Evolutionary conservation across 2,113 vertebrate genomes (phyloP), one percentile per base, ranked within the genome.

Genomic region (Sinosuthora webbiana): DNA sequence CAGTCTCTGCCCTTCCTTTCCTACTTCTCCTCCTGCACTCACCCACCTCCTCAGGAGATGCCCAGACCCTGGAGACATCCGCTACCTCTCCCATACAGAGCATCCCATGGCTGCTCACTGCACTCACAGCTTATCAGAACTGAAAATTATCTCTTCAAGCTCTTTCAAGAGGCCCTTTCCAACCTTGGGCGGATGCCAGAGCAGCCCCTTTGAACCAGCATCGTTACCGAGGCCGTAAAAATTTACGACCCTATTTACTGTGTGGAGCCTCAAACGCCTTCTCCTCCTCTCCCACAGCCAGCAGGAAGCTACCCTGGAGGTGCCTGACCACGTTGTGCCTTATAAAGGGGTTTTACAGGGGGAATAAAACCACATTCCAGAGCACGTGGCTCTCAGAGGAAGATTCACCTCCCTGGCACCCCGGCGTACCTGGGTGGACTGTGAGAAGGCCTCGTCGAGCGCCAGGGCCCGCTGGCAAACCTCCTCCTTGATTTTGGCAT

Each of bases 381-480:
- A 59, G 64, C 79, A 5, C 0, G 5, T 30, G 69, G 82, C 78
- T 70, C 15, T 76, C 80, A 27, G 10, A 22, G 69, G 52, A 10
- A 18, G 21, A 3, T 33, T 24, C 15, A 5, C 47, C n/a, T 45
- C 56, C 39, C 28, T 15, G 8, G 27, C 50, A 4, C 10, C 63
- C 35, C 45, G 24, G 65, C 42, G 2, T 98, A 99, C 99, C 99
- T 99, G 99, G 49, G 98, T 96, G 5, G 99, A 99, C 94, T 99
- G 99, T 0, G 99, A 99, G 78, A 99, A 97, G 0, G 99, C 99
- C 92, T 99, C 99, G 3, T 99, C 99, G 5, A 99, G 97, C 0
- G 98, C 96, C 6, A 98, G 94, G 4, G 99, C 99, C 3, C 99
- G 98, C 93, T 98, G 98, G 85, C 99, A 99, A 62, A 99, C 99